Base-by-base conservation (phyloP, 2,888 invertebrate genomes). In the Tricholauxania praeusta region DNA sequence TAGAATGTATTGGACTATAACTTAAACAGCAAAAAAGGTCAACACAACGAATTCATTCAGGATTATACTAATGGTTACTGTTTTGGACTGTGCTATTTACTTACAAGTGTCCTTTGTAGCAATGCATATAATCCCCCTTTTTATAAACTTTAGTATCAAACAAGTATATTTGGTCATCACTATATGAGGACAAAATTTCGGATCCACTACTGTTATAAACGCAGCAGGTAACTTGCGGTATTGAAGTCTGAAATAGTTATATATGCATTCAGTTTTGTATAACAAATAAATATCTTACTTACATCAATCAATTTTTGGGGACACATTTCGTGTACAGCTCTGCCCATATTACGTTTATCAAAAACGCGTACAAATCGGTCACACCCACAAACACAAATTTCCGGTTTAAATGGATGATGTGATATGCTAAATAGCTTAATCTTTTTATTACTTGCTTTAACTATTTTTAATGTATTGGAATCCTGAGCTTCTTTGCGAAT, bases 131-230 rank as follows among this genome's bases (percentile, higher is more conserved):
- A 78, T 88, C 88, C 47, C 88, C 88, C 7, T 78, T 70, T 70
- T 87, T 85, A 77, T 90, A 90, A 3, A 85, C 85, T 59, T 85
- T 89, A 19, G 91, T 90, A 84, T 96, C 93, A 83, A 96, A 98
- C 52, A 97, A 89, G 87, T 96, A 98, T 78, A 98, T 94, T 80
- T 96, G 94, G 76, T 96, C 96, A 84, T 97, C 96, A 86, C 95
- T 97, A 86, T 97, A 98, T 0, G 96, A 95, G n/a, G 94, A 97
- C 14, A 98, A 89, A 68, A 98, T 92, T 89, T 97, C 96, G 67
- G 93, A 91, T 59, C 98, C 98, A 87, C 95, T 93, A 88, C 95
- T 92, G 88, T 95, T 98, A 88, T 96, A 98, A 3, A 96, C 92
- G 10, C 96, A 95, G 83, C 95, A 95, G 0, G 98, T 97, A 3